Evolutionary conservation across 2,888 invertebrate genomes (phyloP).

Genomic region (Drosophila kambysellisi): DNA sequence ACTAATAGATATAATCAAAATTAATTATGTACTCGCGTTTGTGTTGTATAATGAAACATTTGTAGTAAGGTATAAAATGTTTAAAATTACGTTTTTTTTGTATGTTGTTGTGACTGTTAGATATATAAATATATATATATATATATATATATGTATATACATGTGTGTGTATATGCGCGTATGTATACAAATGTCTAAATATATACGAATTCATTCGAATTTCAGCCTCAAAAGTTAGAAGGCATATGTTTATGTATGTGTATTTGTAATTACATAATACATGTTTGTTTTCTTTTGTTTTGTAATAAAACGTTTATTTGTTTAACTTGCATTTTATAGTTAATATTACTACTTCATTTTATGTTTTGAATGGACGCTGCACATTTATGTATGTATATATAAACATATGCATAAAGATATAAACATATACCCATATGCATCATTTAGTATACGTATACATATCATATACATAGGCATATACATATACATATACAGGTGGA

Average conservation of each 20-base stretch:
- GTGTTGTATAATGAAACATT: constrained; percentile 8
- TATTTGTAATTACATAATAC: constrained; percentile 3
- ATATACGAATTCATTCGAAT: constrained; percentile 37
- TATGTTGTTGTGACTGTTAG: constrained; percentile 5
- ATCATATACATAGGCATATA: not conserved
- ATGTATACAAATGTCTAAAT: constrained; percentile 15
- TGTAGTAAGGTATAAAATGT: constrained; percentile 10
- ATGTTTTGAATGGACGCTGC: constrained; percentile 4
- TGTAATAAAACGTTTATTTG: not conserved
- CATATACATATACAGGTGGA: not conserved
- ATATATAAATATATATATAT: too few species aligned
- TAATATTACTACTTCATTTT: constrained; percentile 3
- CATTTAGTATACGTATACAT: not conserved
- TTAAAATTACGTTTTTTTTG: constrained; percentile 11
- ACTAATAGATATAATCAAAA: constrained; percentile 20
- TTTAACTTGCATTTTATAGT: constrained; percentile 2
- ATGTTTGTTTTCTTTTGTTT: constrained; percentile 1
- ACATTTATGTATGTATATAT: constrained; percentile 6
- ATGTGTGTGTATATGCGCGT: constrained; percentile 22
- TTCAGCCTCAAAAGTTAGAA: constrained; percentile 53
- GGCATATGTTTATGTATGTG: constrained; percentile 26
- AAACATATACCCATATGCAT: not conserved
- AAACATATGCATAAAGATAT: constrained; percentile 5
- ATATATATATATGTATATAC: constrained; percentile 26
- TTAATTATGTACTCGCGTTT: constrained; percentile 6